Conservation (phyloP, 23 tunicate species). For the Ciona savignyi region DNA sequence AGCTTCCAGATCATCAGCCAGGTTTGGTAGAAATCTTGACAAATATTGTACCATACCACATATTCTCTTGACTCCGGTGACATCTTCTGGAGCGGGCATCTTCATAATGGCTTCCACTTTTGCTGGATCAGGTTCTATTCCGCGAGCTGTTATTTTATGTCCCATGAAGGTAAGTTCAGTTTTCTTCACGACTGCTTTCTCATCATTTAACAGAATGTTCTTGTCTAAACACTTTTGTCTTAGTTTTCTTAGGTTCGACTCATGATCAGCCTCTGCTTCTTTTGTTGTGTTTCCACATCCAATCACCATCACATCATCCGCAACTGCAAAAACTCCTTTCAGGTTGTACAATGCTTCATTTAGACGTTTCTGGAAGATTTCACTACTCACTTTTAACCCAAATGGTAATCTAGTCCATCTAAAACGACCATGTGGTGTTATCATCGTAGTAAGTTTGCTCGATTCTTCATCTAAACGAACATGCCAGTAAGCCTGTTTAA, state of each 20-base stretch:
- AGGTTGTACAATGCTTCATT: neutral
- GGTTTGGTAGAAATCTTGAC: slow-evolving; percentile 13
- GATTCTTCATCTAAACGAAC: slow-evolving; percentile 6
- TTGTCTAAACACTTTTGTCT: slow-evolving; percentile 5
- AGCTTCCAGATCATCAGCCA: slow-evolving; percentile 13
- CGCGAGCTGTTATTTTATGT: slow-evolving; percentile 8
- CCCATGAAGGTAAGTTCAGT: slow-evolving; percentile 22
- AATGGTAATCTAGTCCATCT: slow-evolving; percentile 19
- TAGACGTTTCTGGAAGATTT: slow-evolving; percentile 14
- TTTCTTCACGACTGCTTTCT: neutral
- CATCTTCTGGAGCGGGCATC: slow-evolving; percentile 25
- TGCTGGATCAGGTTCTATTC: slow-evolving; percentile 5
- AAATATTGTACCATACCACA: too few relatives aligned
- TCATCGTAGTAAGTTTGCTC: slow-evolving; percentile 16
- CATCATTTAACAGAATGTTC: slow-evolving; percentile 22
- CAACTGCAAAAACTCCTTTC: slow-evolving; percentile 9
- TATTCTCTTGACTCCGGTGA: too few relatives aligned
- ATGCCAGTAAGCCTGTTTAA: slow-evolving; percentile 26
- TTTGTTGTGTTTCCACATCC: slow-evolving; percentile 8
- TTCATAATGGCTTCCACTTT: slow-evolving; percentile 18
- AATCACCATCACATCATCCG: slow-evolving; percentile 13
- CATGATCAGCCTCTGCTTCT: slow-evolving; percentile 17
- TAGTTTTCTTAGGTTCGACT: neutral
- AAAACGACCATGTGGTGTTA: slow-evolving; percentile 25
- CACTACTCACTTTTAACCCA: slow-evolving; percentile 18